These are phyloP conservation scores for Tadarida brasiliensis DNA, from an alignment of 2,797 vertebrate genomes.

Conservation along the genomic window DNA sequence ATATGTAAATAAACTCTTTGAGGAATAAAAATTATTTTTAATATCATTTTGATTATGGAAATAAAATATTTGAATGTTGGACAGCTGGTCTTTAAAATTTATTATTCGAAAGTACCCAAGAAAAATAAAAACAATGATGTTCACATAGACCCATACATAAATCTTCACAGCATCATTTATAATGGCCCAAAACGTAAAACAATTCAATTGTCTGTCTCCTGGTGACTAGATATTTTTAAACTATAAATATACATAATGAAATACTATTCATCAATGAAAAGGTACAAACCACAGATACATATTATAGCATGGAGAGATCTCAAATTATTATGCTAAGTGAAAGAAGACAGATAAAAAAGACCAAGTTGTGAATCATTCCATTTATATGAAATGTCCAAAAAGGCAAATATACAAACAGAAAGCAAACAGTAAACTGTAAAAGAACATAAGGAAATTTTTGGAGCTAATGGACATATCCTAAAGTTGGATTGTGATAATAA, in stretches of 20 bases:
- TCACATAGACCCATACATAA: neutral
- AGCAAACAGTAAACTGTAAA: neutral
- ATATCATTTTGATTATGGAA: neutral
- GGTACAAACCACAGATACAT: neutral
- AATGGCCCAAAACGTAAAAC: neutral
- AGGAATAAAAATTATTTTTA: slow-evolving; percentile 17
- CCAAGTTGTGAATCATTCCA: neutral
- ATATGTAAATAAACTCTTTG: neutral
- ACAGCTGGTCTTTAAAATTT: neutral
- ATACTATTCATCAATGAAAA: slow-evolving; percentile 5
- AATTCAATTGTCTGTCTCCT: neutral
- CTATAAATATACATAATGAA: neutral
- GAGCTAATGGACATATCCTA: neutral
- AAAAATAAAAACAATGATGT: neutral
- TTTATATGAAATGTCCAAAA: neutral
- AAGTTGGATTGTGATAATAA: neutral
- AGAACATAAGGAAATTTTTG: neutral
- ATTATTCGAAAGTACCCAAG: neutral
- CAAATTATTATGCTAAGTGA: neutral
- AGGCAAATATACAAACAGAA: neutral
- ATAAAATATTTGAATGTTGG: neutral
- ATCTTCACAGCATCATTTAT: neutral
- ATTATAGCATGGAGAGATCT: neutral
- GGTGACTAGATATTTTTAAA: neutral
- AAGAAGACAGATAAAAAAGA: neutral